Evolutionary conservation across 2,113 vertebrate species (phyloP), one percentile per base, ranked within the genome.

Genomic region (Perca schrenkii): DNA sequence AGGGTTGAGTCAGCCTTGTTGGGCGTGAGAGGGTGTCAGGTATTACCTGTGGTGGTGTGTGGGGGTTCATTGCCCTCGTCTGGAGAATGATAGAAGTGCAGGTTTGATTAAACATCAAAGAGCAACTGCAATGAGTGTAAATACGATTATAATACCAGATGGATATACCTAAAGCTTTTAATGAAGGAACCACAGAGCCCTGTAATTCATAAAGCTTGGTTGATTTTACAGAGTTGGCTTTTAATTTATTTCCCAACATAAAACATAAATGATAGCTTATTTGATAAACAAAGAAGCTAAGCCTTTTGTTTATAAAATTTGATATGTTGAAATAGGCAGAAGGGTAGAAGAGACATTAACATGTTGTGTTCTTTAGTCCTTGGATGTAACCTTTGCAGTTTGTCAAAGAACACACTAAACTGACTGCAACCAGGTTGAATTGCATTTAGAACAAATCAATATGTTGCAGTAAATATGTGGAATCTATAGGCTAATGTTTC

Each of bases 61-160:
- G 91, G 89, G 77, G 71, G 79, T 77, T 87, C 72, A 88, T 88
- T 73, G 91, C 93, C 95, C 91, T 91, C 82, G 15, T 88, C 91
- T 95, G 95, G 94, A 84, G 19, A 31, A 74, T 54, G 50, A 46
- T 21, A 78, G 84, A 93, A 95, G 74, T 94, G 77, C 93, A 93
- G 12, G 34, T 67, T 63, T 61, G 12, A 40, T 36, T 22, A 47
- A 63, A 74, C 28, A 63, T 49, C 22, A 70, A 52, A 79, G 8
- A 28, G 36, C 25, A 52, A 64, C 47, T 28, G 49, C 47, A 78
- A 10, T 11, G 36, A 50, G 14, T 66, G 50, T 57, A 31, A 65
- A 83, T 78, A 17, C 46, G 61, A 58, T 50, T 21, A 58, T 52
- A 54, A 64, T 12, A 53, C 10, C 14, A 74, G 50, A 56, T 54